A percentile compares a stretch with the other conserved stretches of the same genome.
Conservation (phyloP, 1,140 invertebrate genomes). For the Brachionus paranguensis region DNA sequence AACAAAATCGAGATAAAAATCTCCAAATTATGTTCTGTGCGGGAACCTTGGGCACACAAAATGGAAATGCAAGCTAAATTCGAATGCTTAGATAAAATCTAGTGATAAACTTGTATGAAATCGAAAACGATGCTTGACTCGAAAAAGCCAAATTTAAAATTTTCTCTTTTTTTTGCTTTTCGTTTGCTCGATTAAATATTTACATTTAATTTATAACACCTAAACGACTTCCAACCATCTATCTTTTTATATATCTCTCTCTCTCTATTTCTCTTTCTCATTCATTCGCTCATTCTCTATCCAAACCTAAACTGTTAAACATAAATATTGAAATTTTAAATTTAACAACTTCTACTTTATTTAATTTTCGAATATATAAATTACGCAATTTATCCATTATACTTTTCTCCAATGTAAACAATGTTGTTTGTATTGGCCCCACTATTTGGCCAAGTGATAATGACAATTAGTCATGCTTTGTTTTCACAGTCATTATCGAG, state of each 20-base stretch:
- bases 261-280: background rate
- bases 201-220: constrained; percentile 29
- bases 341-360: background rate
- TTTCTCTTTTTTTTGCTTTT: background rate
- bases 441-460: background rate
- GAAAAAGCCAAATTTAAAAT: background rate
- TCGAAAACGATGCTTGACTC: background rate
- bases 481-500: constrained; percentile 15
- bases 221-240: constrained; percentile 1
- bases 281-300: background rate
- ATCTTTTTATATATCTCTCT: background rate
- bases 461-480: background rate
- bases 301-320: background rate
- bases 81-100: background rate
- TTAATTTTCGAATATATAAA: background rate
- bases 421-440: background rate
- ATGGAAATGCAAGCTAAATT: background rate
- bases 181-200: constrained; percentile 27
- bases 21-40: background rate
- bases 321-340: constrained; percentile 35
- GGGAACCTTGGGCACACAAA: background rate
- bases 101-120: background rate
- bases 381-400: background rate
- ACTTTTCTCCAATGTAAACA: background rate
- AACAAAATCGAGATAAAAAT: background rate